Evolutionary conservation across 2,113 vertebrate genomes (phyloP).

Genomic region (Muscicapa adusta): DNA sequence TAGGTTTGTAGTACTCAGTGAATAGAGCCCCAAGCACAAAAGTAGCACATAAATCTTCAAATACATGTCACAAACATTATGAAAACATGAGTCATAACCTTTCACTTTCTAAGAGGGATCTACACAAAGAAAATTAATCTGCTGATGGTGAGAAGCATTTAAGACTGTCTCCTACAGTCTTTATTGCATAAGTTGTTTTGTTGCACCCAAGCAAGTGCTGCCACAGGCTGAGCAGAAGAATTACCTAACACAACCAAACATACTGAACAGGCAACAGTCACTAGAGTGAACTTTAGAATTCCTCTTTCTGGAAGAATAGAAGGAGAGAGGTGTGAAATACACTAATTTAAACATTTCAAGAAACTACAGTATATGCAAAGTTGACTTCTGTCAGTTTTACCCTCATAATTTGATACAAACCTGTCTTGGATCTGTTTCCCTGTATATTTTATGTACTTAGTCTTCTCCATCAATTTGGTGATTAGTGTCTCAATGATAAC

Average conservation of each 20-base stretch:
- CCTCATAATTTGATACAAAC: constrained; percentile 61
- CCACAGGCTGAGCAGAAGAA: neutral
- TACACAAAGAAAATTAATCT: neutral
- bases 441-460: constrained; percentile 89
- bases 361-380: neutral
- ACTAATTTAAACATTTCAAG: neutral
- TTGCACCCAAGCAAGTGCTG: neutral
- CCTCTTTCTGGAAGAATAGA: neutral
- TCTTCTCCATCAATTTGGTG: constrained; percentile 93
- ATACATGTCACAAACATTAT: neutral
- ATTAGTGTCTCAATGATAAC: constrained; percentile 94
- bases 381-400: neutral
- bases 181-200: neutral
- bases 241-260: neutral
- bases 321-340: neutral
- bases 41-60: constrained; percentile 5
- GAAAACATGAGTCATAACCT: constrained; percentile 20
- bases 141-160: neutral
- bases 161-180: neutral
- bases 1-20: neutral
- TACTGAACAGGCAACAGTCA: neutral
- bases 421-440: constrained; percentile 89
- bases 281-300: neutral
- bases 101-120: neutral
- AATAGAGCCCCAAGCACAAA: neutral